Percentiles rank a stretch among this genome's conserved stretches.
phyloP scores from a whole-genome alignment of 2,888 invertebrate species.

The Endomychus coccineus region DNA sequence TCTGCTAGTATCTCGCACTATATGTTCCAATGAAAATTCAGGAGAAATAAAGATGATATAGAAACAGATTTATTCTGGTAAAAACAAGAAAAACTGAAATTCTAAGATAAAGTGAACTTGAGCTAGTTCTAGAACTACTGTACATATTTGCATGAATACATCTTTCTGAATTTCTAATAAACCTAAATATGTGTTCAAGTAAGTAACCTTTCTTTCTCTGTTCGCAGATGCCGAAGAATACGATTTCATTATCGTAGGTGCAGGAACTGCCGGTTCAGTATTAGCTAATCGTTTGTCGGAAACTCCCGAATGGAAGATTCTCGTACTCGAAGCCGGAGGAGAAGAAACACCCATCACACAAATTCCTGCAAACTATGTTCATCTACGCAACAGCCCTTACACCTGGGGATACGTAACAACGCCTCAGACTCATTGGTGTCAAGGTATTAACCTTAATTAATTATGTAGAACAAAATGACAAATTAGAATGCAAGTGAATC shows the following conservation, averaged over 20 bases:
- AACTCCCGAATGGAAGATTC: constrained; percentile 34
- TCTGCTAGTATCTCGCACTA: too few species aligned
- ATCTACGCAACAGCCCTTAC: constrained; percentile 45
- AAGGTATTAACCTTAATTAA: constrained; percentile 42
- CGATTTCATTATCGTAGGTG: constrained; percentile 46
- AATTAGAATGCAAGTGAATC: background rate
- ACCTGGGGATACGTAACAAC: constrained; percentile 54
- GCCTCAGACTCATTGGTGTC: constrained; percentile 47
- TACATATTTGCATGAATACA: too few species aligned
- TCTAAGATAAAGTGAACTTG: too few species aligned
- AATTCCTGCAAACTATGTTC: constrained; percentile 41
- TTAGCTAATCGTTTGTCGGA: constrained; percentile 48
- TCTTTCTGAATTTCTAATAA: too few species aligned
- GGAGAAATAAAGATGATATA: too few species aligned
- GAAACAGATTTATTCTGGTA: too few species aligned
- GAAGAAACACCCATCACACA: constrained; percentile 44
- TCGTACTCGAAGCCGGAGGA: constrained; percentile 45
- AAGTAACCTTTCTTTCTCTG: too few species aligned
- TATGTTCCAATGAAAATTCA: too few species aligned
- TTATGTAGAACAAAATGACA: background rate
- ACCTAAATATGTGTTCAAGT: too few species aligned
- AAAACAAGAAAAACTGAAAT: too few species aligned
- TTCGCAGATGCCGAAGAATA: constrained; percentile 25
- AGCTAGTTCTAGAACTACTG: too few species aligned
- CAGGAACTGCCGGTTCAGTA: constrained; percentile 47